These are phyloP conservation scores for Cyanoderma ruficeps DNA, from an alignment of 2,113 vertebrate species.

Conservation along the genomic window DNA sequence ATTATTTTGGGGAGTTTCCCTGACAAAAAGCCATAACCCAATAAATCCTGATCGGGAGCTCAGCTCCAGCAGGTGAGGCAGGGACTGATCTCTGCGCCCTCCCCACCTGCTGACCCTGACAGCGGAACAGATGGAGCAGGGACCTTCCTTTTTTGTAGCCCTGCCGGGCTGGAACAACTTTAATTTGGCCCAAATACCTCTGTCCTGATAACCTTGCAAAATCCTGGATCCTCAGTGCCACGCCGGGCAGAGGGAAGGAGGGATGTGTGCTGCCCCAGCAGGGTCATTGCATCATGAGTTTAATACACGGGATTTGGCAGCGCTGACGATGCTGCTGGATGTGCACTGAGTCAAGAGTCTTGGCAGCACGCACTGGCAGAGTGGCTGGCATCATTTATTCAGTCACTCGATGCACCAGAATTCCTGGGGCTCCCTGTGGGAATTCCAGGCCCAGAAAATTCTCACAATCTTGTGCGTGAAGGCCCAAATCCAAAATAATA, in stretches of 20 bases:
- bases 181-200: not conserved
- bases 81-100: not conserved
- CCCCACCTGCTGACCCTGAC: not conserved
- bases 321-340: not conserved
- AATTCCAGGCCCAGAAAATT: too few relatives aligned
- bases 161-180: not conserved
- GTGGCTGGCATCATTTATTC: not conserved
- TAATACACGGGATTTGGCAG: not conserved
- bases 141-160: not conserved
- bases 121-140: not conserved
- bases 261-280: not conserved
- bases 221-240: not conserved
- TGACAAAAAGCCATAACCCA: too few relatives aligned
- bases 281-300: not conserved
- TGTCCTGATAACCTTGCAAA: not conserved
- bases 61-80: not conserved
- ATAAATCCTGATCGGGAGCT: not conserved
- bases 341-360: not conserved
- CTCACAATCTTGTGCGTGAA: too few relatives aligned
- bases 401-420: not conserved
- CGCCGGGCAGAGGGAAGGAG: not conserved
- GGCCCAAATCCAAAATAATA: too few relatives aligned
- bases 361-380: not conserved
- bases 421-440: not conserved
- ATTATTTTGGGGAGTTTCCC: too few relatives aligned